phyloP scores from a whole-genome alignment of 37 sponge, comb jelly and placozoan species.

The Axinella damicornis region DNA sequence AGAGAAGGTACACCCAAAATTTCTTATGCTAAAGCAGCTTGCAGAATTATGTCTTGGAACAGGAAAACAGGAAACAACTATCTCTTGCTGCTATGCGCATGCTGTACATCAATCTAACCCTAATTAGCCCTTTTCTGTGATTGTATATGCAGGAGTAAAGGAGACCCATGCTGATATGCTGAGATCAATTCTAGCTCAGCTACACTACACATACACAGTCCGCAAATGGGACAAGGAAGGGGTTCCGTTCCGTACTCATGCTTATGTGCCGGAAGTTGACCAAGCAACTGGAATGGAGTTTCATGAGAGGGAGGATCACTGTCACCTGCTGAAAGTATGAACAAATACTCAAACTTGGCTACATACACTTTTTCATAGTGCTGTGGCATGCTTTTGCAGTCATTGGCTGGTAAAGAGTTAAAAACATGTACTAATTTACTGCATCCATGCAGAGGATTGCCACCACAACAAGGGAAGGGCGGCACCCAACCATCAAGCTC shows the following conservation, averaged over 20 bases:
- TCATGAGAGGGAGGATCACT: slow-evolving; percentile 26
- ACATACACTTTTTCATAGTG: no score
- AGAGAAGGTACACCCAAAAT: no score
- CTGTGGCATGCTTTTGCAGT: no score
- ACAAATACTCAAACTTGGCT: no score
- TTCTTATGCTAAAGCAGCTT: no score
- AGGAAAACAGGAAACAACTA: no score
- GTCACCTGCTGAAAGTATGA: not conserved
- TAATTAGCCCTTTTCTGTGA: no score
- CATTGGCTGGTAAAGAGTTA: no score
- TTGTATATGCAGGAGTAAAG: not conserved
- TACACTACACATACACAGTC: not conserved
- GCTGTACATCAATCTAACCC: no score
- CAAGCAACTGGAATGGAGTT: not conserved
- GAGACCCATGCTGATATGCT: not conserved
- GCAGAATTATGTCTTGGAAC: no score
- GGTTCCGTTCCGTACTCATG: not conserved
- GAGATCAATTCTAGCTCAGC: slow-evolving; percentile 12
- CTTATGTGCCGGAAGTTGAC: slow-evolving; percentile 15
- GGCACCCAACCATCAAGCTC: not conserved
- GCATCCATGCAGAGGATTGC: not conserved
- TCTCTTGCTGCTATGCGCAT: no score
- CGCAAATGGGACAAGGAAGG: not conserved
- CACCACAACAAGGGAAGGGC: not conserved
- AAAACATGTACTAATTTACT: not conserved